Conservation (phyloP, 1,140 invertebrate genomes). For the Atta colombica region DNA sequence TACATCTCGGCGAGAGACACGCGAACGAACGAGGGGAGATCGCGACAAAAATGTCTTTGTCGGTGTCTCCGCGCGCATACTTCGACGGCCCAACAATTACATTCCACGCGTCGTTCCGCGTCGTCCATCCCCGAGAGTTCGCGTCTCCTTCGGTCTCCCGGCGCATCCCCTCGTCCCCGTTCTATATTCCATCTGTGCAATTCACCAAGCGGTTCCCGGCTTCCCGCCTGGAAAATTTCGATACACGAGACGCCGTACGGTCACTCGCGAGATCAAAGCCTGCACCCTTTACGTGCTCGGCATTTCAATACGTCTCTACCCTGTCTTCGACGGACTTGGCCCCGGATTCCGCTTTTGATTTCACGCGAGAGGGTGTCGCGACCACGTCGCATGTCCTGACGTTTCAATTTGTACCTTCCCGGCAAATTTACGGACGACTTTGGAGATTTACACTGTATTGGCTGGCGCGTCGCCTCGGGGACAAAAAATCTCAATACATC, state of each 20-base stretch:
- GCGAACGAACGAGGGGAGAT: slow-evolving; percentile 37
- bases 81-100: slow-evolving; percentile 77
- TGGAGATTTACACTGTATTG: slow-evolving; percentile 30
- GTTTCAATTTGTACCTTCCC: slow-evolving; percentile 36
- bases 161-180: slow-evolving; percentile 34
- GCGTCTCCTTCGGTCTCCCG: slow-evolving; percentile 35
- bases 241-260: slow-evolving; percentile 75
- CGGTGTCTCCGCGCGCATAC: slow-evolving; percentile 73
- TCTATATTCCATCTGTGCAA: slow-evolving; percentile 40
- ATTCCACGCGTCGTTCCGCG: slow-evolving; percentile 76
- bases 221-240: slow-evolving; percentile 76
- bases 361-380: slow-evolving; percentile 66
- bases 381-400: slow-evolving; percentile 37
- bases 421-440: slow-evolving; percentile 30
- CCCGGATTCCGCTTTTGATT: slow-evolving; percentile 67
- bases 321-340: slow-evolving; percentile 69
- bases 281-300: slow-evolving; percentile 71
- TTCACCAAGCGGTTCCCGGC: slow-evolving; percentile 64
- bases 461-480: neutral
- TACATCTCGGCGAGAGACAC: slow-evolving; percentile 30
- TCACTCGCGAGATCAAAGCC: slow-evolving; percentile 76
- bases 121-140: slow-evolving; percentile 64
- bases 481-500: neutral
- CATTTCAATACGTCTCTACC: slow-evolving; percentile 69
- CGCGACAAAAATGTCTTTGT: slow-evolving; percentile 78